Base-by-base conservation (phyloP, 2,888 invertebrate species). In the Tipula unca region DNA sequence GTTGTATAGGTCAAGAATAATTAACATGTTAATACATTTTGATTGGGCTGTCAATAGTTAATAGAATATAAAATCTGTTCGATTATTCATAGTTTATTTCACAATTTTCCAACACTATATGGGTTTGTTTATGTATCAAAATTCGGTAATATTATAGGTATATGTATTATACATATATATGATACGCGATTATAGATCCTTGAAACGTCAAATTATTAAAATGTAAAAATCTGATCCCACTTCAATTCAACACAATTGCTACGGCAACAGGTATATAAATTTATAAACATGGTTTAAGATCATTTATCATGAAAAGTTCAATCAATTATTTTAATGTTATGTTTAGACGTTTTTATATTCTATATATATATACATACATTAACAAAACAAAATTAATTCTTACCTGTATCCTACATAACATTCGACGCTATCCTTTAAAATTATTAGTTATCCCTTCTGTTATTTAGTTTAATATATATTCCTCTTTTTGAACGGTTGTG, bases 391-490 rank as follows among this genome's bases (percentile, higher is more conserved):
- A 2, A 25, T 25, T 25, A 25, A 69, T 25, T 69, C 69, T 69
- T 69, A 69, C 69, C 69, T 69, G 69, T 69, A 69, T 69, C 25
- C 69, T 69, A 69, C 6, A 69, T 20, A 69, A 69, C 69, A 69
- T 69, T 69, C 69, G 25, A 69, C 69, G 69, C 69, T 69, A 69
- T 69, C 69, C 69, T 69, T 69, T 69, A 69, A 69, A 69, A 69
- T 25, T 10, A 17, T 39, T n/a, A 25, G 69, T 69, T 69, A 69
- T 69, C 69, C 69, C 69, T 69, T 69, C 69, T 69, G 69, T 69
- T 69, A 13, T 69, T 25, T 13, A 42, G 13, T 17, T 6, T 48
- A 25, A 17, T 17, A 32, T 32, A 48, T 48, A 48, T 48, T 48
- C 48, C 48, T n/a, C 17, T 14, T 20, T 69, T 25, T n/a, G n/a